A percentile compares a stretch with the other conserved stretches of the same genome.
Evolutionary conservation across 2,888 invertebrate species (phyloP).

Genomic region (Diachrysia chrysitis): DNA sequence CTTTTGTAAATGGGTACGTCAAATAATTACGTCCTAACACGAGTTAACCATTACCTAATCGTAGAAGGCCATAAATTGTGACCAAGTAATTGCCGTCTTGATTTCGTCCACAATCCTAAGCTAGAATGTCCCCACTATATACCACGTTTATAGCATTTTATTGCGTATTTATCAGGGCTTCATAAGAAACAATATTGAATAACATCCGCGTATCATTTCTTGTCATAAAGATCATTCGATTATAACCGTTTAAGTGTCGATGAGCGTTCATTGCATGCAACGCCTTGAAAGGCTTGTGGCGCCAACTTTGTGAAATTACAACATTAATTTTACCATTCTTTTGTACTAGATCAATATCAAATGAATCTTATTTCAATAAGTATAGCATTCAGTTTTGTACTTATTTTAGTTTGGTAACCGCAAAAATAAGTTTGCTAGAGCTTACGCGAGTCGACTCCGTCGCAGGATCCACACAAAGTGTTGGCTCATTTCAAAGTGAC

Average conservation of each 20-base stretch:
- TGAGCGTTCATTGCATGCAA: slow-evolving; percentile 69
- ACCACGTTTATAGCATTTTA: slow-evolving; percentile 39
- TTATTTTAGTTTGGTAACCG: slow-evolving; percentile 17
- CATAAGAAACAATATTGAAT: slow-evolving; percentile 46
- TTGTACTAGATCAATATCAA: slow-evolving; percentile 12
- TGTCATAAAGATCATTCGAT: slow-evolving; percentile 68
- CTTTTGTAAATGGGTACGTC: background rate
- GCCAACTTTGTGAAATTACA: slow-evolving; percentile 73
- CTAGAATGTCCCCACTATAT: slow-evolving; percentile 13
- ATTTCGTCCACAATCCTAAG: slow-evolving; percentile 20
- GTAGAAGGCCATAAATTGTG: background rate
- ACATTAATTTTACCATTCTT: slow-evolving; percentile 52
- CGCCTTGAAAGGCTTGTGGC: slow-evolving; percentile 73
- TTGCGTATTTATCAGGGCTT: slow-evolving; percentile 42
- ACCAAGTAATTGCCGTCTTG: slow-evolving; percentile 10
- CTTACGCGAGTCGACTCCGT: slow-evolving; percentile 77
- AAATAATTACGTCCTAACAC: slow-evolving; percentile 15
- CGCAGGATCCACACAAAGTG: slow-evolving; percentile 72
- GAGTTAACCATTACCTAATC: background rate
- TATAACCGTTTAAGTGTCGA: slow-evolving; percentile 67
- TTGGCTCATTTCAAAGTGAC: slow-evolving; percentile 77
- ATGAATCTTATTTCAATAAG: slow-evolving; percentile 30
- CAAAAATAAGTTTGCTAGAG: slow-evolving; percentile 55
- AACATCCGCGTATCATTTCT: slow-evolving; percentile 55
- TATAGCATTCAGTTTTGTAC: slow-evolving; percentile 39